phyloP scores from a whole-genome alignment of 2,888 invertebrate species.

The Drosophila birchii region DNA sequence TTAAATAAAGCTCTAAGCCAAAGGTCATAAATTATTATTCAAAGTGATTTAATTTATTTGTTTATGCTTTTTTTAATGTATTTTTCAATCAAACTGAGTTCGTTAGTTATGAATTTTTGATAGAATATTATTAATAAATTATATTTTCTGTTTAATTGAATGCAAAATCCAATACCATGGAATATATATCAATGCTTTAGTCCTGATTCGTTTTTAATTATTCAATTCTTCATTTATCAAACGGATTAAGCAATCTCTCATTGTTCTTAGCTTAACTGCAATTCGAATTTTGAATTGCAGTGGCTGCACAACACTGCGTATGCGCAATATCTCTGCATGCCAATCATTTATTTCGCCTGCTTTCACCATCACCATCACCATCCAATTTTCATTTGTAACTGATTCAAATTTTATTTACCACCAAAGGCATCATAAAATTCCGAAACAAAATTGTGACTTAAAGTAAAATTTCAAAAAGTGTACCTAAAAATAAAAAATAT shows the following conservation, averaged over 20 bases:
- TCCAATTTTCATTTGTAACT: conserved; percentile 26
- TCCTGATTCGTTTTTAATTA: not conserved
- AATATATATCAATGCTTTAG: not conserved
- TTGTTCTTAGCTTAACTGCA: not conserved
- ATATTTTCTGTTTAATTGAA: not conserved
- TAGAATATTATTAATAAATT: not conserved
- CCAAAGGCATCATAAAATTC: conserved; percentile 26
- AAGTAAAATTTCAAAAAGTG: conserved; percentile 39
- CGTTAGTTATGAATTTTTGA: not conserved
- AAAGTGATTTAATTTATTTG: not conserved
- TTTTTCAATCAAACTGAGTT: not conserved
- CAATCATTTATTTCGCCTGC: conserved; percentile 2
- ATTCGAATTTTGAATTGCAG: conserved; percentile 7
- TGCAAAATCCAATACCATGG: not conserved
- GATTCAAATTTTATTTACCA: conserved; percentile 14
- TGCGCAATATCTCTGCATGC: conserved; percentile 31
- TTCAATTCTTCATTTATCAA: not conserved
- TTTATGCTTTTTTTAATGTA: not conserved
- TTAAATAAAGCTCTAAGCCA: not conserved
- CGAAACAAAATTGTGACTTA: conserved; percentile 13
- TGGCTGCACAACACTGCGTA: conserved; percentile 46
- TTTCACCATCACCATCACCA: conserved; percentile 1
- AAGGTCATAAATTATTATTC: not conserved
- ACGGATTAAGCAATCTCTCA: not conserved
- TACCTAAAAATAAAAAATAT: conserved; percentile 1